Conservation (phyloP, 2,113 vertebrate genomes). For the Sapayoa aenigma region DNA sequence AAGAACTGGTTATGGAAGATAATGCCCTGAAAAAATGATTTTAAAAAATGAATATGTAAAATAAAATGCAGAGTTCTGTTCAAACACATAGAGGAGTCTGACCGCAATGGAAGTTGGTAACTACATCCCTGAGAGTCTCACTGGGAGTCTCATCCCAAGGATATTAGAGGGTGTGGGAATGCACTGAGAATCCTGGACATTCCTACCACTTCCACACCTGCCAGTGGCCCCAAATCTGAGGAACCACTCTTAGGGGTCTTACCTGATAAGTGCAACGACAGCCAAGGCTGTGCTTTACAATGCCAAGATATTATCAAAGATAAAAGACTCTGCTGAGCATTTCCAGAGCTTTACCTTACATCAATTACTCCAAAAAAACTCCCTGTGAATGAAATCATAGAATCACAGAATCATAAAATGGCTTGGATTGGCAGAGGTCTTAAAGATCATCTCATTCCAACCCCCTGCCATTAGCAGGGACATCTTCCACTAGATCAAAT, state of each 20-base stretch:
- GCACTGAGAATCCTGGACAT: background rate
- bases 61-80: background rate
- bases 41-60: background rate
- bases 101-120: background rate
- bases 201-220: background rate
- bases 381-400: background rate
- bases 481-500: background rate
- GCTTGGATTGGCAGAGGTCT: background rate
- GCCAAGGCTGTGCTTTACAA: background rate
- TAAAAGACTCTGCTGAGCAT: background rate
- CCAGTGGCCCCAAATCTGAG: background rate
- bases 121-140: background rate
- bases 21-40: background rate
- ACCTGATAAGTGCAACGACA: rapidly evolving
- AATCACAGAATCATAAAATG: background rate
- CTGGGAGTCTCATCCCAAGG: background rate
- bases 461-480: background rate
- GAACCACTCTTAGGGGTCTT: background rate
- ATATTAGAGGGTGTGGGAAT: background rate
- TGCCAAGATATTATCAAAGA: background rate
- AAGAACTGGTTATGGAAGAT: conserved; percentile 6
- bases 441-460: background rate
- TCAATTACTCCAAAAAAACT: background rate
- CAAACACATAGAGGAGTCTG: background rate
- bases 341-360: background rate